Conservation (phyloP, 1,140 invertebrate genomes). For the Periplaneta americana region DNA sequence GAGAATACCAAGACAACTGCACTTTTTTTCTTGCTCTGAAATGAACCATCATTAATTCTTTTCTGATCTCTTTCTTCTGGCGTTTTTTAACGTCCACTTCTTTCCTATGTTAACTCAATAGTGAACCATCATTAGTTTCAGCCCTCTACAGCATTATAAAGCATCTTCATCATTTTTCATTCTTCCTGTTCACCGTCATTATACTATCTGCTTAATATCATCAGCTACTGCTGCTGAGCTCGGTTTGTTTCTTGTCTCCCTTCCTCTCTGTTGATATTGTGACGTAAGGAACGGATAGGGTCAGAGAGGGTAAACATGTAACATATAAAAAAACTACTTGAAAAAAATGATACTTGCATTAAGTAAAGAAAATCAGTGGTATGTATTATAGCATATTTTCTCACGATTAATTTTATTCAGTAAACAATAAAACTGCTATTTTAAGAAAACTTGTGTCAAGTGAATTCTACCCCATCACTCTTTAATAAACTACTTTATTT, state of each 20-base stretch:
- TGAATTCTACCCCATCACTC: too few species aligned
- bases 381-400: too few species aligned
- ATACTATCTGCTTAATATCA: not conserved
- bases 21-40: not conserved
- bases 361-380: too few species aligned
- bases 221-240: not conserved
- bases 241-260: not conserved
- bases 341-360: too few species aligned
- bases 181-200: not conserved
- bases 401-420: too few species aligned
- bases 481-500: too few species aligned
- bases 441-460: too few species aligned
- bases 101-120: not conserved
- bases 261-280: not conserved
- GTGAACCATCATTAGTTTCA: not conserved
- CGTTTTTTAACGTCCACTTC: not conserved
- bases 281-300: not conserved
- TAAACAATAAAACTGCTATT: too few species aligned
- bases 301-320: not conserved
- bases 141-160: not conserved
- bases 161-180: not conserved
- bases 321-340: too few species aligned
- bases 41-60: not conserved
- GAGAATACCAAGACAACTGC: not conserved
- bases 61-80: not conserved